A percentile compares a stretch with the other conserved stretches of the same genome.
Evolutionary conservation across 1,140 invertebrate species (phyloP).

Genomic region (Sarcophaga bullata): DNA sequence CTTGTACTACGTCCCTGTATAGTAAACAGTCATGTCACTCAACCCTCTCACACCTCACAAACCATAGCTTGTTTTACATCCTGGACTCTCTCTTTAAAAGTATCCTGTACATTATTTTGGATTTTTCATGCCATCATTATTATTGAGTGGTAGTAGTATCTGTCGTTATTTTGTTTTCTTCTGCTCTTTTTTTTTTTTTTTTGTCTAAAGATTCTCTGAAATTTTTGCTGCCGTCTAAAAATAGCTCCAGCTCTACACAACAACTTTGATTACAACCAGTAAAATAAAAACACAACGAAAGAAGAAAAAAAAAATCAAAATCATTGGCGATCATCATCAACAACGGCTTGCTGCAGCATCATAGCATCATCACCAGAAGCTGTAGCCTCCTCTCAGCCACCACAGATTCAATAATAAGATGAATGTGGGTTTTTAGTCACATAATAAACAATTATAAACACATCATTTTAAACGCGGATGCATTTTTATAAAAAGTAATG

Average conservation of each 20-base stretch:
- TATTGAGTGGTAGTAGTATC: not conserved
- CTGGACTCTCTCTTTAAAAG: not conserved
- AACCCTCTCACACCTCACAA: too few species aligned
- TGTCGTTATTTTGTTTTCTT: too few species aligned
- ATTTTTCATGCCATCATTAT: slow-evolving; percentile 39
- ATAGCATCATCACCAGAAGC: not conserved
- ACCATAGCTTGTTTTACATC: too few species aligned
- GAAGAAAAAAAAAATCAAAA: too few species aligned
- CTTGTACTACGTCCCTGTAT: too few species aligned
- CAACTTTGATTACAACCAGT: not conserved
- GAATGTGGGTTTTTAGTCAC: slow-evolving; percentile 38
- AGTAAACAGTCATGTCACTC: too few species aligned
- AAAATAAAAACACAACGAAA: too few species aligned
- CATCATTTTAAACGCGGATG: slow-evolving; percentile 35
- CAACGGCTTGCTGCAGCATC: not conserved
- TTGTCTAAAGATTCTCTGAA: not conserved
- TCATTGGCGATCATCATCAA: not conserved
- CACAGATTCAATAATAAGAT: slow-evolving; percentile 27
- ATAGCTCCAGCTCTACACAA: not conserved
- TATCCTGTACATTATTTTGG: slow-evolving; percentile 52
- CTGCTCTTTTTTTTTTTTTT: not conserved
- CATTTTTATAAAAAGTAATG: not conserved
- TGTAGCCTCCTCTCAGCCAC: not conserved
- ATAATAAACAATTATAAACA: slow-evolving; percentile 40
- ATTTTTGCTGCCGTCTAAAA: slow-evolving; percentile 10